Base-by-base conservation (phyloP, 30 jellyfish, hydroid and myxozoan genomes). In the Cassiopea xamachana region DNA sequence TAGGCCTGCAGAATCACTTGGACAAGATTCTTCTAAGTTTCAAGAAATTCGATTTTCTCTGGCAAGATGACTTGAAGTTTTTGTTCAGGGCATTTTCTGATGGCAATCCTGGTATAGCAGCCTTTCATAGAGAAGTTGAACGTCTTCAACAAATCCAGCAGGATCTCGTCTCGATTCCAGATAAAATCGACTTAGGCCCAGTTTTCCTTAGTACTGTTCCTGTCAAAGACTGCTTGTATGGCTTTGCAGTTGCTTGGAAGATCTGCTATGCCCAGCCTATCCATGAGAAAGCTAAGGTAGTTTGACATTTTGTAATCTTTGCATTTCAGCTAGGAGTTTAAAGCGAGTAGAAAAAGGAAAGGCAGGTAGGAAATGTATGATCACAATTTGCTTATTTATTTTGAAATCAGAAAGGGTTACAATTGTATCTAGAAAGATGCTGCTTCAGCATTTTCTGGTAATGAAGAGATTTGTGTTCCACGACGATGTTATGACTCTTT, bases 211-310 rank as follows among this genome's bases (percentile, higher is more conserved):
- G 92, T 47, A 51, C 96, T 0, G 68, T 93, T 48, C 93, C 98
- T 44, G 77, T 94, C 59, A 94, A 89, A 79, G 96, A 94, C 75
- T 88, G 89, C 39, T 75, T 94, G 72, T 77, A 58, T 27, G 98
- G 98, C 55, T 85, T 94, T 64, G 93, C 94, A 1, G 69, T 89
- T 60, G 96, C 96, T 13, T 94, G 98, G 98, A 94, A 89, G 67
- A 85, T 90, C 60, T 94, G 98, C 85, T 94, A 90, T 64, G 91
- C 96, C 14, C 93, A 94, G 48, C 87, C 91, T 18, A 50, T 94
- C 10, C 98, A 89, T 61, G 92, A 84, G n/a, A 70, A 72, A 39
- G 98, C 94, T 12, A 94, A 94, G 97, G 98, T 92, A 61, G 27
- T 48, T 47, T 45, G n/a, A 8, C 48, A 62, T 1, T 62, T 62